phyloP scores from a whole-genome alignment of 2,888 invertebrate species.

The Drosophila barbarae region DNA sequence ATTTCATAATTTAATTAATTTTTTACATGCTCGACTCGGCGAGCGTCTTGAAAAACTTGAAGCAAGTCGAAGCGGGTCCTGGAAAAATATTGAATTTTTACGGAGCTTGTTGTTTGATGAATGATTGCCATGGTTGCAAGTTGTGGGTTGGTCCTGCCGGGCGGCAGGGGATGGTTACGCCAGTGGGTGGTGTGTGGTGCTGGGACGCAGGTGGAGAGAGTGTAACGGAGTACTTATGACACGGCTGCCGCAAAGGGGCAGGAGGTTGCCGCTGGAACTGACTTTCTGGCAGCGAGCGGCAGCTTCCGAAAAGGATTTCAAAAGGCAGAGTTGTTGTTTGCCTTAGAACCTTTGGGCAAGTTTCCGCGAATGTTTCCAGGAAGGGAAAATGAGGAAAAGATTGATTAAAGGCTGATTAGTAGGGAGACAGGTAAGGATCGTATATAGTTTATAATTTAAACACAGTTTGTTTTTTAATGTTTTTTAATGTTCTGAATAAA shows the following conservation, averaged over 20 bases:
- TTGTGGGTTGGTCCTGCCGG: slow-evolving; percentile 37
- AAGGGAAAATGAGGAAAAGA: slow-evolving; percentile 13
- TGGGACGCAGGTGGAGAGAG: neutral
- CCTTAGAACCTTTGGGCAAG: slow-evolving; percentile 2
- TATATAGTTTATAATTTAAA: neutral
- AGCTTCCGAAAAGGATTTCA: slow-evolving; percentile 4
- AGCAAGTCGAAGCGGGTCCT: slow-evolving; percentile 1
- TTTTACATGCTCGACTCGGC: slow-evolving; percentile 47
- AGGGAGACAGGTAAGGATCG: neutral
- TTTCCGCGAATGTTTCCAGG: neutral
- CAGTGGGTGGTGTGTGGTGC: slow-evolving; percentile 1
- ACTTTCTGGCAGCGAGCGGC: slow-evolving; percentile 19
- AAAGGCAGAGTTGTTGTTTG: slow-evolving; percentile 3
- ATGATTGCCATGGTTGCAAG: slow-evolving; percentile 66
- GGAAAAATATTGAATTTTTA: slow-evolving; percentile 66
- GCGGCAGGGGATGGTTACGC: neutral
- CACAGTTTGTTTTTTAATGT: neutral
- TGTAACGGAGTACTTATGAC: slow-evolving; percentile 24
- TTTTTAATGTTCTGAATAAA: no score
- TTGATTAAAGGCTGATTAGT: slow-evolving; percentile 13
- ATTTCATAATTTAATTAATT: slow-evolving; percentile 74
- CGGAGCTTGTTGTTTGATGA: slow-evolving; percentile 64
- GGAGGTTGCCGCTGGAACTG: slow-evolving; percentile 9
- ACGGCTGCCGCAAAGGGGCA: neutral
- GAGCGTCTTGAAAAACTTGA: slow-evolving; percentile 44